Percentiles rank a stretch among this genome's conserved stretches.
Evolutionary conservation across 1,140 invertebrate species (phyloP).

Genomic region (Bacillus rossius): DNA sequence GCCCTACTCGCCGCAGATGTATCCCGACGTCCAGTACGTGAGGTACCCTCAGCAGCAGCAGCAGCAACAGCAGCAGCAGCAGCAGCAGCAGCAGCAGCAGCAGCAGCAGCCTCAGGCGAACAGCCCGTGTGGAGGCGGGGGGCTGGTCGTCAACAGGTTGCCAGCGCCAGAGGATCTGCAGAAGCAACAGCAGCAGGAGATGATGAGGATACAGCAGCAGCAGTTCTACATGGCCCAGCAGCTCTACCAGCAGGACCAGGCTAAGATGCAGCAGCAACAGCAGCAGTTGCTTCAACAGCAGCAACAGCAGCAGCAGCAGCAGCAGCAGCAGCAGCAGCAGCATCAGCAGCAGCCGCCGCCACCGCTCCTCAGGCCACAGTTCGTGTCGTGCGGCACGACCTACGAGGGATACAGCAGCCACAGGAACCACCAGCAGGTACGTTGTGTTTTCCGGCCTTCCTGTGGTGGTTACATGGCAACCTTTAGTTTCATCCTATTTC

Average conservation of each 20-base stretch:
- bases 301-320: slow-evolving; percentile 34
- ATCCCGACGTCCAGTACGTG: too few species aligned
- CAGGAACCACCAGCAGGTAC: too few species aligned
- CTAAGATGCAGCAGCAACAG: slow-evolving; percentile 33
- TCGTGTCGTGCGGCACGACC: not conserved
- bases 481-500: too few species aligned
- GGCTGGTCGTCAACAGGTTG: not conserved
- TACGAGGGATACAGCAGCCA: too few species aligned
- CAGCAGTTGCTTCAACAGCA: slow-evolving; percentile 37
- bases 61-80: slow-evolving; percentile 27
- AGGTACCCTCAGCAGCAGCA: slow-evolving; percentile 32
- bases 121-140: not conserved
- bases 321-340: slow-evolving; percentile 28
- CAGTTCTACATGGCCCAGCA: slow-evolving; percentile 38
- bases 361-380: not conserved
- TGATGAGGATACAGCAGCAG: slow-evolving; percentile 28
- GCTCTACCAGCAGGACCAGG: slow-evolving; percentile 28
- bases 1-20: too few species aligned
- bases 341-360: slow-evolving; percentile 34
- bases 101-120: too few species aligned
- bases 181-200: slow-evolving; percentile 24
- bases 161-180: not conserved
- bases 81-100: slow-evolving; percentile 8
- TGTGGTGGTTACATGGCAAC: too few species aligned
- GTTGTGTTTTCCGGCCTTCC: too few species aligned